Evolutionary conservation across 2,888 invertebrate genomes (phyloP).

Genomic region (Rhorus exstirpatorius): DNA sequence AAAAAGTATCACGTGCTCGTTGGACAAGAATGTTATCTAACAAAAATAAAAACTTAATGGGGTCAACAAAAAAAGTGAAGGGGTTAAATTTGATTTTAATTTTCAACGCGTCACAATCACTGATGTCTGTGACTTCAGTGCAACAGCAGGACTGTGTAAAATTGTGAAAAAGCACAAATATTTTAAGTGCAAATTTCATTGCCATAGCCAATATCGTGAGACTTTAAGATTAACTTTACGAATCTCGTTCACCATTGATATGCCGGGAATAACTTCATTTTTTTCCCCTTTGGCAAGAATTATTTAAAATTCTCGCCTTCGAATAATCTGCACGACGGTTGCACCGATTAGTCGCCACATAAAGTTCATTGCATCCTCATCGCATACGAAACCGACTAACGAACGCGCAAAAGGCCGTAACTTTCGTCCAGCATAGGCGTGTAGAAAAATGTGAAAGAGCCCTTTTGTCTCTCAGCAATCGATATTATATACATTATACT

Average conservation of each 20-base stretch:
- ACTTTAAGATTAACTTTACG: neutral
- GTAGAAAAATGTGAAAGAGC: neutral
- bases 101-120: no score
- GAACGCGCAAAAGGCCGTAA: constrained; percentile 13
- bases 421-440: neutral
- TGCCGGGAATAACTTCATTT: neutral
- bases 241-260: neutral
- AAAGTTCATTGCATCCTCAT: constrained; percentile 18
- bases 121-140: no score
- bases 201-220: no score
- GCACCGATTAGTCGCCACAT: constrained; percentile 45
- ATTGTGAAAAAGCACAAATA: no score
- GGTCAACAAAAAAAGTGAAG: no score
- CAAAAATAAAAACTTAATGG: no score
- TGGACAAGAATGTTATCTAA: no score
- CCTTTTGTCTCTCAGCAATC: neutral
- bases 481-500: constrained; percentile 30
- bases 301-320: constrained; percentile 26
- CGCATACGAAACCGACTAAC: neutral
- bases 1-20: no score
- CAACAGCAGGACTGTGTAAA: no score
- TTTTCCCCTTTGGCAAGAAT: neutral
- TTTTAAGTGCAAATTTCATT: no score
- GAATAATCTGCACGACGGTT: constrained; percentile 52
- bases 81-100: no score